Evolutionary conservation across 2,113 vertebrate genomes (phyloP), one percentile per base, ranked within the genome.

Genomic region (Proterorhinus semilunaris): DNA sequence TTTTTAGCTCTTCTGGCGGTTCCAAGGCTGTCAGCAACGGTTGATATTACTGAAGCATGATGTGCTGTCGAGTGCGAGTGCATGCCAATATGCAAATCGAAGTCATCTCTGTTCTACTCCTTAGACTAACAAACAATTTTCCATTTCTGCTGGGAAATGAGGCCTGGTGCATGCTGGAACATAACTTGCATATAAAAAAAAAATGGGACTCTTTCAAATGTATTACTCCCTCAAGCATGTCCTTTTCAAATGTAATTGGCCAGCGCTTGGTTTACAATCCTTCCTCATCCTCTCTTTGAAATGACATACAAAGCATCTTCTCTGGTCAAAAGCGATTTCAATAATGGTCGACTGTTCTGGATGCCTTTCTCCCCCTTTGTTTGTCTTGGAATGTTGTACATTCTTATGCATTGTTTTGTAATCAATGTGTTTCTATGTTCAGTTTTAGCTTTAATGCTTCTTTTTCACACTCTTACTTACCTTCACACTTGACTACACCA

Each of bases 301-400:
- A 62, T n/a, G 17, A 44, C 11, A 52, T 36, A 5, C 27, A 49
- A 27, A 62, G 21, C 15, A 17, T 45, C 15, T 1, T 27, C 44
- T 55, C 4, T 12, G 7, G 13, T 15, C 42, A 27, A 51, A 57
- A 52, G 2, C n/a, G 1, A 61, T 47, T 7, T 13, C 13, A 17
- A 10, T 8, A n/a, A 48, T 68, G 51, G 21, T 43, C 55, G 50
- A 13, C 57, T 77, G 83, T 82, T 90, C 88, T 77, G 84, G 83
- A 13, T 27, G 15, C 42, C 44, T 21, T 50, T 63, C 75, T 75
- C 21, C 73, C 62, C 62, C 64, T 66, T 21, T 27, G 6, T 46
- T 27, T 44, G 55, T 7, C 27, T 36, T 5, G 4, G 48, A 55
- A 49, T 10, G 10, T 53, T 8, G 17, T 62, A 16, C 11, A 57